Base-by-base conservation (phyloP, 2,113 vertebrate genomes). In the Percopsis transmontana region DNA sequence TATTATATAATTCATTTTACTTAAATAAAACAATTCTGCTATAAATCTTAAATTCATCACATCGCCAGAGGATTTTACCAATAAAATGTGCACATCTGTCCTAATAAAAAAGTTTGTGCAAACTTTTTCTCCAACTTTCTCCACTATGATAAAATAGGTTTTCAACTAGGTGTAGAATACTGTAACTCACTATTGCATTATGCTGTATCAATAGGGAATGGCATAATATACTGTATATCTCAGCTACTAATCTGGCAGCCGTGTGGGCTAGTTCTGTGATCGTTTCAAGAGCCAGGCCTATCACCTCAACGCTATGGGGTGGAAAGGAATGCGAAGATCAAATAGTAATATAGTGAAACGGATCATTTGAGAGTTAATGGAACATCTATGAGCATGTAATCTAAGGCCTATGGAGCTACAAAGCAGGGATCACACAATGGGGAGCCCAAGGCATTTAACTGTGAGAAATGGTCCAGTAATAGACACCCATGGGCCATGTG, bases 401-500 rank as follows among this genome's bases (percentile, higher is more conserved):
- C 9, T 19, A 11, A 19, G 48, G 8, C 6, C 27, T 16, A 48
- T 40, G 23, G 39, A 57, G 56, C 0, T 0, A 41, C 27, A 42
- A 38, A 50, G 60, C 20, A 60, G 19, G 23, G 58, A 48, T 19
- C 21, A 64, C 24, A n/a, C 40, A 14, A 23, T 56, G 16, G 12
- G 61, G 55, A 40, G 8, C 55, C 1, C 27, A 57, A 2, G 3
- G 16, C 24, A 58, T 61, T 27, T 10, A 48, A 20, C 33, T 42
- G 39, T 18, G 48, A 54, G 61, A 39, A 27, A 54, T n/a, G 42
- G 57, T 39, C 15, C 52, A 67, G 47, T 54, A 57, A 60, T 24
- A 66, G 61, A 53, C 58, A 58, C 40, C 47, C 50, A 20, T 50
- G 14, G 44, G 55, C 56, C 39, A 41, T 58, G 16, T 58, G 56